These are phyloP conservation scores for Apomyelois bistriatella DNA, from an alignment of 2,888 invertebrate species.

Conservation along the genomic window DNA sequence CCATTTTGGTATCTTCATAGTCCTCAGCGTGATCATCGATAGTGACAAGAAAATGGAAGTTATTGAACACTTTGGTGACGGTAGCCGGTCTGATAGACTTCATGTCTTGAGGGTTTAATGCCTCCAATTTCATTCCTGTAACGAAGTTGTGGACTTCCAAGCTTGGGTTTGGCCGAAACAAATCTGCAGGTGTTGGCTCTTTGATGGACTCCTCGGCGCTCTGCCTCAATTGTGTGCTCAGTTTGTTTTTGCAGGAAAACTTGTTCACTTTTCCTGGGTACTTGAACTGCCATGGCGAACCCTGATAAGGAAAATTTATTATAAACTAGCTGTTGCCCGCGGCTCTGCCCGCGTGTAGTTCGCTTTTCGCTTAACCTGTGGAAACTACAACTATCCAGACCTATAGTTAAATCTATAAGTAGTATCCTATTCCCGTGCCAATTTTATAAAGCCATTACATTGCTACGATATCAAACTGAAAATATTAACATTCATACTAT, in stretches of 20 bases:
- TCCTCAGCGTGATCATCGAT: conserved; percentile 77
- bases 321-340: no score
- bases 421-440: no score
- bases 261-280: conserved; percentile 71
- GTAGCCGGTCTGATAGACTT: conserved; percentile 85
- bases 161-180: conserved; percentile 68
- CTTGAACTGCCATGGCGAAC: conserved; percentile 74
- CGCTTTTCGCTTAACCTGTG: no score
- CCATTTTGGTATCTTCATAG: conserved; percentile 67
- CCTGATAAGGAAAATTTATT: no score
- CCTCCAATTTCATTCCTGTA: conserved; percentile 87
- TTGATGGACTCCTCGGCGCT: conserved; percentile 72
- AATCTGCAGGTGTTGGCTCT: conserved; percentile 66
- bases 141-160: conserved; percentile 80
- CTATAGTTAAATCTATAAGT: no score
- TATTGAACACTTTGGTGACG: conserved; percentile 82
- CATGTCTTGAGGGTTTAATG: conserved; percentile 85
- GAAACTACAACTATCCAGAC: no score
- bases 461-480: no score
- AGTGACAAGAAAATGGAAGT: conserved; percentile 84
- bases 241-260: conserved; percentile 70
- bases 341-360: no score
- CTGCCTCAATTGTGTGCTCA: conserved; percentile 65
- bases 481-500: no score
- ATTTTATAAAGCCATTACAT: no score